These are phyloP conservation scores for Brachionichthys hirsutus DNA, from an alignment of 2,113 vertebrate genomes.

Conservation along the genomic window DNA sequence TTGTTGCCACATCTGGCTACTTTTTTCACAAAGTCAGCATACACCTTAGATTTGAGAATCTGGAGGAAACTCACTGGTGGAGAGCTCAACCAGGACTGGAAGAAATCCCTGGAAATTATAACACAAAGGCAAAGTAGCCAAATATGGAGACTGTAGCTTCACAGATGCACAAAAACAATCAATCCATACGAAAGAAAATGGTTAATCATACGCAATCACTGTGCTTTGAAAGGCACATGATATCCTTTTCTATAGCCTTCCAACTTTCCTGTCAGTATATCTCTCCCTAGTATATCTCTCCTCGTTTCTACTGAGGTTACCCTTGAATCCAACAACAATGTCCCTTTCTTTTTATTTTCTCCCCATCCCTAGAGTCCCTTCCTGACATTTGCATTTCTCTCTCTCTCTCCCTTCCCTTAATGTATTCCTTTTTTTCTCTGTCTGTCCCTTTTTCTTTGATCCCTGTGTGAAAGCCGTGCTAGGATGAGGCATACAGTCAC, in stretches of 20 bases:
- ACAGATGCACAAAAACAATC: background rate
- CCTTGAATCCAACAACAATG: background rate
- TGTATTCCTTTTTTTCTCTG: constrained; percentile 6
- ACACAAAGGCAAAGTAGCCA: constrained; percentile 12
- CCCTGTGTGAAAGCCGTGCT: constrained; percentile 22
- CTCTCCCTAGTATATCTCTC: constrained; percentile 13
- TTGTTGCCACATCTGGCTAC: constrained; percentile 38
- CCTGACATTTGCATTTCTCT: constrained; percentile 31
- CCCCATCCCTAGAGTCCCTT: constrained; percentile 2
- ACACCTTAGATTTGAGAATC: constrained; percentile 23
- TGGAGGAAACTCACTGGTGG: constrained; percentile 3
- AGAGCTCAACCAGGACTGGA: constrained; percentile 11
- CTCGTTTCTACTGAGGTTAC: constrained; percentile 25
- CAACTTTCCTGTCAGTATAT: constrained; percentile 47
- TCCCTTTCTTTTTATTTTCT: constrained; percentile 25
- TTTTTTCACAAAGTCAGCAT: constrained; percentile 37
- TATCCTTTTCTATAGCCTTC: constrained; percentile 28
- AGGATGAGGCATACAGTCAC: constrained; percentile 20
- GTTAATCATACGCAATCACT: constrained; percentile 50
- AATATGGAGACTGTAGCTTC: background rate
- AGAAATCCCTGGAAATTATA: constrained; percentile 22
- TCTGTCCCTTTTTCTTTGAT: constrained; percentile 37
- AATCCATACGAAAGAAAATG: background rate
- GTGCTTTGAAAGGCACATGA: constrained; percentile 36
- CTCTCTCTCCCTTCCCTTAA: constrained; percentile 15